These are phyloP conservation scores for Phrynocephalus versicolor DNA, from an alignment of 2,113 vertebrate species.

Conservation along the genomic window DNA sequence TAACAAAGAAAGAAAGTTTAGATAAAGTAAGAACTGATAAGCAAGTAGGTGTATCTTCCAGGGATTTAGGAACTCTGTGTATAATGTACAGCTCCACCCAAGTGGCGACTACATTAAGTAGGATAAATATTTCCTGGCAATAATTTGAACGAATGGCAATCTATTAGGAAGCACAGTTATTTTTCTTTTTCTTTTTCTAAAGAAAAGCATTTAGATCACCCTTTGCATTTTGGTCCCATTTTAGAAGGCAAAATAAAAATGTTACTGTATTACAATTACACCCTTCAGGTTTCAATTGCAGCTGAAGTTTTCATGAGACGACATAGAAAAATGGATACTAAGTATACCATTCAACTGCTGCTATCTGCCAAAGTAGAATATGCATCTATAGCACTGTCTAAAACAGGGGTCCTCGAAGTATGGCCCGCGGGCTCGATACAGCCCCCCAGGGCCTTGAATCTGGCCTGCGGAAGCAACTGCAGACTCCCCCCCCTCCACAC, in stretches of 20 bases:
- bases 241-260: constrained; percentile 50
- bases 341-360: neutral
- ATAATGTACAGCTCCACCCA: constrained; percentile 69
- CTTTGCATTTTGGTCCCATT: constrained; percentile 39
- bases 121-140: constrained; percentile 67
- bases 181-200: constrained; percentile 47
- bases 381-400: neutral
- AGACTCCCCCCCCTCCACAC: too few species aligned
- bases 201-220: constrained; percentile 57
- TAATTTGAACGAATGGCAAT: constrained; percentile 74
- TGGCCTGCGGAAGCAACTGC: too few species aligned
- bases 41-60: constrained; percentile 18
- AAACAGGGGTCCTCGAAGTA: too few species aligned
- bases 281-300: constrained; percentile 37
- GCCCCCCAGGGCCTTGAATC: too few species aligned
- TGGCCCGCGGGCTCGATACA: too few species aligned
- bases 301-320: constrained; percentile 24
- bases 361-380: neutral
- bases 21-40: constrained; percentile 44
- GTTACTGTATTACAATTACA: constrained; percentile 55
- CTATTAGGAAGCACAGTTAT: constrained; percentile 70
- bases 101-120: constrained; percentile 69
- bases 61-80: constrained; percentile 60
- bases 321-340: neutral
- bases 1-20: constrained; percentile 34